Evolutionary conservation across 2,113 vertebrate species (phyloP), one percentile per base, ranked within the genome.

Genomic region (Megaceryle torquata): DNA sequence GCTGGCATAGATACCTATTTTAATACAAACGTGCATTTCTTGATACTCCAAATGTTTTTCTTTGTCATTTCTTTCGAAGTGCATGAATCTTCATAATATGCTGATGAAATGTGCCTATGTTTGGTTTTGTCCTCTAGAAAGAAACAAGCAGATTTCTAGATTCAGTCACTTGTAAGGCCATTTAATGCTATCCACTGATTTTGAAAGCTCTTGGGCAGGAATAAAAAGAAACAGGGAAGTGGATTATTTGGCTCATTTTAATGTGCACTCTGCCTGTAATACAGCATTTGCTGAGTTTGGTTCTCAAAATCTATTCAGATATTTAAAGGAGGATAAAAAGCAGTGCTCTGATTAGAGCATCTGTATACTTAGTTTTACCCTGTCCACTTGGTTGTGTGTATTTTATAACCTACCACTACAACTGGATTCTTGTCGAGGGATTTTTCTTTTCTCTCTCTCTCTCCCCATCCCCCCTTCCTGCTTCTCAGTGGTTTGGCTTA

Each of bases 151-250:
- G 54, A 60, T 80, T 89, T 89, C n/a, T 35, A 39, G 68, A 53
- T 67, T 86, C 44, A 67, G 54, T 88, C 75, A 65, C 69, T 95
- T 89, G 68, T 63, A 56, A 88, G 85, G 79, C 64, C 20, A 15
- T 80, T 91, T 90, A 88, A 71, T 83, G 43, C 60, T 51, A 3
- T 41, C 79, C 79, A 35, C 29, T 78, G 64, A 63, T 67, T 75
- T 43, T 91, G 76, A 81, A 95, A 88, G 64, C 80, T 94, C 46
- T 88, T 91, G 85, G 90, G 48, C 80, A 90, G 72, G 72, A 90
- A 86, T 83, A 44, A 88, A 91, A 90, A 82, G 68, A 39, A 83
- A 48, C 12, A 28, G 72, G 46, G 68, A 84, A 56, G 72, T 78
- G 65, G 53, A 78, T 89, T 90, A 44, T 94, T 93, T 90, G 93